These are phyloP conservation scores for Passer montanus DNA, from an alignment of 2,113 vertebrate genomes.

Conservation along the genomic window DNA sequence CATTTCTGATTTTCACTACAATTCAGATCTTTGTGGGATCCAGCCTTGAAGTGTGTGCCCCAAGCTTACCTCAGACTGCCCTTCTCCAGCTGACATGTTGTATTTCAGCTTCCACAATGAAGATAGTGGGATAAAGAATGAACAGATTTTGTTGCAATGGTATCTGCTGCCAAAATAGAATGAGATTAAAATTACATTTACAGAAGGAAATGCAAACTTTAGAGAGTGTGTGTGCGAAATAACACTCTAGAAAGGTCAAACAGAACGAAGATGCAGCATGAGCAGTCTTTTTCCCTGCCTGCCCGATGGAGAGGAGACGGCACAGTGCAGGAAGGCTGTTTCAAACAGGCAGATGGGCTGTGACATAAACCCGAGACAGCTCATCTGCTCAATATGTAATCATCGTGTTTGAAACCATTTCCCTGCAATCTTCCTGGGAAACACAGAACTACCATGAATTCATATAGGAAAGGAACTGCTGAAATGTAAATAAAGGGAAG, in stretches of 20 bases:
- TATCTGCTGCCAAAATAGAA: background rate
- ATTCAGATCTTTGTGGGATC: background rate
- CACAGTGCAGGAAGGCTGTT: background rate
- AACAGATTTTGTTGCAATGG: background rate
- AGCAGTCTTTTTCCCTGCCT: background rate
- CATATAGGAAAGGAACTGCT: background rate
- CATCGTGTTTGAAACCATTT: background rate
- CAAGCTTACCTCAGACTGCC: background rate
- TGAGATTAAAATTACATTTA: background rate
- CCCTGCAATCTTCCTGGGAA: background rate
- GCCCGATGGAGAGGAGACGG: background rate
- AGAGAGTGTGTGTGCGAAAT: background rate
- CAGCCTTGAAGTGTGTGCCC: background rate
- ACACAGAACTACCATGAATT: background rate
- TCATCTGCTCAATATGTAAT: background rate
- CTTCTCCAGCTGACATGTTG: background rate
- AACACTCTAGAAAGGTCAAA: background rate
- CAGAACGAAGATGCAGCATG: background rate
- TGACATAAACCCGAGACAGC: background rate
- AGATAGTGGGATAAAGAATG: background rate
- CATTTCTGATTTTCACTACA: background rate
- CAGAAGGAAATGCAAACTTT: background rate
- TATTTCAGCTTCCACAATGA: background rate
- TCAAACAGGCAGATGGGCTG: constrained; percentile 15
- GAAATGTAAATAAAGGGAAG: background rate